Conservation (phyloP, 2,888 invertebrate genomes). For the Tineola bisselliella region DNA sequence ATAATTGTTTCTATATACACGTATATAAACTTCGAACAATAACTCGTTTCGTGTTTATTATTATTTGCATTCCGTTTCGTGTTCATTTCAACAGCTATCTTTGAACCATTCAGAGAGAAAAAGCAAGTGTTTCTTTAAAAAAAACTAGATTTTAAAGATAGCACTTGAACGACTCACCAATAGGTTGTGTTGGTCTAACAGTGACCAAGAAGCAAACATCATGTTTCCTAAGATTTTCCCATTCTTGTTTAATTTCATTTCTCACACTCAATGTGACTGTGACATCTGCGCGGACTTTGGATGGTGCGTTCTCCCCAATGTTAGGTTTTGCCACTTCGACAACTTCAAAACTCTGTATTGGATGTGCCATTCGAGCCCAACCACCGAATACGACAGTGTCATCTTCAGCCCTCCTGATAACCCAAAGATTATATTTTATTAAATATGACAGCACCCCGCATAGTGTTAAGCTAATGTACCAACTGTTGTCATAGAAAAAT, state of each 20-base stretch:
- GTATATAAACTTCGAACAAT: too few relatives aligned
- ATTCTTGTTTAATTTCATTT: conserved; percentile 92
- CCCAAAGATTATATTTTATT: background rate
- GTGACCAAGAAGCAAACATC: conserved; percentile 98
- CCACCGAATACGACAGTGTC: conserved; percentile 90
- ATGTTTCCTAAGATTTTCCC: conserved; percentile 96
- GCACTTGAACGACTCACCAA: conserved; percentile 71
- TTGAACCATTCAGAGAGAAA: too few relatives aligned
- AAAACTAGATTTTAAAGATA: too few relatives aligned
- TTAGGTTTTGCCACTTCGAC: conserved; percentile 95
- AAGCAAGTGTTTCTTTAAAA: too few relatives aligned
- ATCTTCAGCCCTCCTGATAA: conserved; percentile 83
- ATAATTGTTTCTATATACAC: too few relatives aligned
- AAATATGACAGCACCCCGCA: too few relatives aligned
- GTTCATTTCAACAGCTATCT: too few relatives aligned
- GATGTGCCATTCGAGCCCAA: conserved; percentile 99
- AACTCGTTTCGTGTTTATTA: too few relatives aligned
- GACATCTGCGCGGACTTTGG: conserved; percentile 94
- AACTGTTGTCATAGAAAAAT: too few relatives aligned
- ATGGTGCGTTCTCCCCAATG: conserved; percentile 94
- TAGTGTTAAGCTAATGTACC: too few relatives aligned
- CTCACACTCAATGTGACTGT: conserved; percentile 91
- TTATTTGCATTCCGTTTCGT: too few relatives aligned
- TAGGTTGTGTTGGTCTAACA: conserved; percentile 83
- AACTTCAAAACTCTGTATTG: conserved; percentile 90